phyloP scores from a whole-genome alignment of 2,797 vertebrate species.

The Luscinia luscinia region DNA sequence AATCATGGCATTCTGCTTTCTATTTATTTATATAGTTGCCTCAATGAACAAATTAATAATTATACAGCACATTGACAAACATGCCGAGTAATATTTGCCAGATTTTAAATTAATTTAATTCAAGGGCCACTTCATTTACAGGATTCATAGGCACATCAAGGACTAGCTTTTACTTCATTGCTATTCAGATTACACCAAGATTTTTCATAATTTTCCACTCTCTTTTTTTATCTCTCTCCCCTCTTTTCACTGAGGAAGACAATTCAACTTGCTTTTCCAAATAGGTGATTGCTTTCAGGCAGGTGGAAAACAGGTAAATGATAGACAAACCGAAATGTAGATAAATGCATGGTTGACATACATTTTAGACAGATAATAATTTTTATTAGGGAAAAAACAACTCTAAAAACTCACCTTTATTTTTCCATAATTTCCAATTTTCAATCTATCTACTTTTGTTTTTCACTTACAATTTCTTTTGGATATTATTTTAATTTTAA shows the following conservation, averaged over 20 bases:
- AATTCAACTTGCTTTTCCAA: conserved; percentile 74
- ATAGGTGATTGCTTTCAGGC: conserved; percentile 74
- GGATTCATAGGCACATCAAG: conserved; percentile 81
- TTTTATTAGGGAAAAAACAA: conserved; percentile 68
- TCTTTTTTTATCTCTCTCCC: conserved; percentile 56
- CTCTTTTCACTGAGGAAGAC: conserved; percentile 66
- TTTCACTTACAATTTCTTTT: conserved; percentile 60
- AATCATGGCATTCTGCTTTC: conserved; percentile 83
- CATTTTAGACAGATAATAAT: conserved; percentile 72
- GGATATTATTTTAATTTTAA: conserved; percentile 71
- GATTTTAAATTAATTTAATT: conserved; percentile 87
- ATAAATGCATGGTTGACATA: conserved; percentile 68
- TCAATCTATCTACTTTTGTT: conserved; percentile 70
- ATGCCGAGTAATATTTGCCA: conserved; percentile 83
- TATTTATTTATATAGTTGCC: conserved; percentile 85
- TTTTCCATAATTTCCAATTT: conserved; percentile 73
- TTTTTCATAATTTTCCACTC: conserved; percentile 70
- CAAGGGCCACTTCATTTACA: conserved; percentile 85
- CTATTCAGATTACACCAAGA: conserved; percentile 77
- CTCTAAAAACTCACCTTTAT: conserved; percentile 69
- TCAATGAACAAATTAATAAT: conserved; percentile 88
- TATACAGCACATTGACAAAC: conserved; percentile 86
- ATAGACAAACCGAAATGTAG: conserved; percentile 75
- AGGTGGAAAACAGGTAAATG: conserved; percentile 75
- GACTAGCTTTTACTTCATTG: conserved; percentile 78